Conservation (phyloP, 2,113 vertebrate genomes). For the Ondatra zibethicus region DNA sequence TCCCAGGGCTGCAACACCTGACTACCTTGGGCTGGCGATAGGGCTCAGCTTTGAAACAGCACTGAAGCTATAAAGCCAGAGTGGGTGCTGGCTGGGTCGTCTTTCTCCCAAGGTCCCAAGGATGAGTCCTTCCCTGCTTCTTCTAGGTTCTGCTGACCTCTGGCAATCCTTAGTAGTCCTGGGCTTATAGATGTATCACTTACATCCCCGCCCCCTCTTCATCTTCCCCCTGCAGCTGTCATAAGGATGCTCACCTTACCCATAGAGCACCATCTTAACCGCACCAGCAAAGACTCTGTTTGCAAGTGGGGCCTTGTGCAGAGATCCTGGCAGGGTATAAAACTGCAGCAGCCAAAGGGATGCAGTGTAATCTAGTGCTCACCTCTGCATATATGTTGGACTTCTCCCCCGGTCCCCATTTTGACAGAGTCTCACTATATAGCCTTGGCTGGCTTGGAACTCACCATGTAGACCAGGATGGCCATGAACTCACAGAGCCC, state of each 20-base stretch:
- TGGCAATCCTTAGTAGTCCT: too few relatives aligned
- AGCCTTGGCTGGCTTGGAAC: not conserved
- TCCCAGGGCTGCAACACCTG: rapidly evolving
- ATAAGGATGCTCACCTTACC: not conserved
- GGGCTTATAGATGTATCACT: not conserved
- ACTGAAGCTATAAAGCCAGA: not conserved
- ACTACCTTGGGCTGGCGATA: not conserved
- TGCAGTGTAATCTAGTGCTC: not conserved
- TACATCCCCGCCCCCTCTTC: not conserved
- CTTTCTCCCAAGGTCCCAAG: not conserved
- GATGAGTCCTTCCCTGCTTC: not conserved
- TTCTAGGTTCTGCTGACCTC: not conserved
- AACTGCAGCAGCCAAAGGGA: not conserved
- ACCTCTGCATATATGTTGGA: not conserved
- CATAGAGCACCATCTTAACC: not conserved
- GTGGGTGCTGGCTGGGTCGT: not conserved
- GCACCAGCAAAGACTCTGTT: not conserved
- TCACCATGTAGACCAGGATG: not conserved
- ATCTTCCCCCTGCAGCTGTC: not conserved
- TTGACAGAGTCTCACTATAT: not conserved
- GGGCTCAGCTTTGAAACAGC: rapidly evolving
- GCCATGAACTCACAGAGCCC: not conserved
- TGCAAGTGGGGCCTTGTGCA: not conserved
- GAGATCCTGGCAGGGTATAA: not conserved
- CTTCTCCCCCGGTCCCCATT: rapidly evolving